Percentiles rank a stretch among this genome's conserved stretches.
Evolutionary conservation across 2,113 vertebrate species (phyloP).

Genomic region (Seriola quinqueradiata): DNA sequence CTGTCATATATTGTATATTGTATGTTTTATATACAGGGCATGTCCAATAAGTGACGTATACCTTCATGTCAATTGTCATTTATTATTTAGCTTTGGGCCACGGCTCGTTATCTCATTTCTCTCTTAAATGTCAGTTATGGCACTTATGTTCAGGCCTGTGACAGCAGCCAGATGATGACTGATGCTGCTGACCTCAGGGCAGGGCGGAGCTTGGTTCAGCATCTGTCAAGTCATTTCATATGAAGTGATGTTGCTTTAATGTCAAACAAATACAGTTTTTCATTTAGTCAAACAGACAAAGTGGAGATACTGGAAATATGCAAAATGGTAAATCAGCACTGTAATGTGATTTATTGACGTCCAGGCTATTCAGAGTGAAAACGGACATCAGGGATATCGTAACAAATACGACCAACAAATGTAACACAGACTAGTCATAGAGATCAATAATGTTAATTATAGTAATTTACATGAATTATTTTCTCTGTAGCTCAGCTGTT

Average conservation of each 20-base stretch:
- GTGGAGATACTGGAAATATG: neutral
- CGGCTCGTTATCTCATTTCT: constrained; percentile 5
- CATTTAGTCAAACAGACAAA: too few relatives aligned
- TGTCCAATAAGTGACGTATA: neutral
- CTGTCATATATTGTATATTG: neutral
- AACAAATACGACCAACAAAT: too few relatives aligned
- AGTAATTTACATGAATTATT: neutral
- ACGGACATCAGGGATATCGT: neutral
- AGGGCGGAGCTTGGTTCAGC: neutral
- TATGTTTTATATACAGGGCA: neutral
- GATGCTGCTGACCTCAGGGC: neutral
- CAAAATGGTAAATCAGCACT: too few relatives aligned
- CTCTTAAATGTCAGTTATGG: constrained; percentile 33
- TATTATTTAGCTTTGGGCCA: neutral
- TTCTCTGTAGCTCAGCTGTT: too few relatives aligned
- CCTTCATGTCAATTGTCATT: constrained; percentile 4
- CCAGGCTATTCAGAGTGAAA: neutral
- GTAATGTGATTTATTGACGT: neutral
- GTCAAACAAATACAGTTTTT: neutral
- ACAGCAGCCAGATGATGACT: neutral
- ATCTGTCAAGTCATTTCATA: neutral
- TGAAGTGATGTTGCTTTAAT: neutral
- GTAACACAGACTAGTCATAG: too few relatives aligned
- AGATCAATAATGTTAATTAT: neutral
- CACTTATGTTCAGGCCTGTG: neutral